phyloP scores from a whole-genome alignment of 2,113 vertebrate genomes.

The Proterorhinus semilunaris region DNA sequence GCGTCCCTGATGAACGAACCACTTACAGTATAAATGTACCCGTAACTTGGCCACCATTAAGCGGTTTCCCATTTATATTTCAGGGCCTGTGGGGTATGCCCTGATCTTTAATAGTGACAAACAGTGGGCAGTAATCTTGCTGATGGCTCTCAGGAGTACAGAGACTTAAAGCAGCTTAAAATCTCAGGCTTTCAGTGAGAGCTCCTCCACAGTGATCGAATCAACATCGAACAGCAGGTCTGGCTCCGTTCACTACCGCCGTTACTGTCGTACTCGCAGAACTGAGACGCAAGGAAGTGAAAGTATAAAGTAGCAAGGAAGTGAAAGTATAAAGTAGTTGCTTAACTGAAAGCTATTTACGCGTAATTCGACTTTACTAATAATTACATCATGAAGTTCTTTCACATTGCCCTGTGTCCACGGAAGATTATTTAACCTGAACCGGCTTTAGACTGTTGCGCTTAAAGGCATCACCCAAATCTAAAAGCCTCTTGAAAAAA shows the following conservation, averaged over 20 bases:
- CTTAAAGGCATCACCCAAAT: no score
- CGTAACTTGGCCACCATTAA: not conserved
- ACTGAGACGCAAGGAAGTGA: not conserved
- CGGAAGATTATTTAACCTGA: no score
- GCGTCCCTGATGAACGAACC: not conserved
- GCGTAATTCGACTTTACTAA: no score
- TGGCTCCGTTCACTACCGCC: conserved; percentile 27
- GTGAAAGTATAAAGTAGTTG: no score
- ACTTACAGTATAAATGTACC: not conserved
- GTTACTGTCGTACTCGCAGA: conserved; percentile 18
- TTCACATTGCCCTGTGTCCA: no score
- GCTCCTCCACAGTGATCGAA: conserved; percentile 49
- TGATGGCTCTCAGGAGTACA: conserved; percentile 6
- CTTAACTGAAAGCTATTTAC: no score
- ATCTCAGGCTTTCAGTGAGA: conserved; percentile 35
- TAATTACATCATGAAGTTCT: no score
- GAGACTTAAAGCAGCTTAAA: conserved; percentile 28
- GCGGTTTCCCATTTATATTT: not conserved
- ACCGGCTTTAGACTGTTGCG: no score
- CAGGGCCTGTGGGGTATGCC: not conserved
- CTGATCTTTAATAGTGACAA: not conserved
- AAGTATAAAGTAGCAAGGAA: no score
- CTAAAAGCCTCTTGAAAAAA: no score
- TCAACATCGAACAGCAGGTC: conserved; percentile 40
- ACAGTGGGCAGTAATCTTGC: not conserved